These are phyloP conservation scores for Pilophorus perplexus DNA, from an alignment of 2,888 invertebrate genomes.

Conservation along the genomic window DNA sequence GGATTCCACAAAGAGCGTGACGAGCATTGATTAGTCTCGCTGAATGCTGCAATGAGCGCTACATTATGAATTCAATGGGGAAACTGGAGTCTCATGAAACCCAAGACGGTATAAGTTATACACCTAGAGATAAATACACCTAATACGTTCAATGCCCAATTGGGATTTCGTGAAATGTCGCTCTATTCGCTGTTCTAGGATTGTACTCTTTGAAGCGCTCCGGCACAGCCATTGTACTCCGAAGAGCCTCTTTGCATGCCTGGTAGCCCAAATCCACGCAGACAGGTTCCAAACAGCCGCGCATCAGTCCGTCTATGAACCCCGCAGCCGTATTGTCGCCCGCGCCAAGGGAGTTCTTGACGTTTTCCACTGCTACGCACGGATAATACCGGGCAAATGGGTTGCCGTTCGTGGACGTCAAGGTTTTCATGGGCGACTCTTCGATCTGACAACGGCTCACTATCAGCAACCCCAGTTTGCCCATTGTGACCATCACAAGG, in stretches of 20 bases:
- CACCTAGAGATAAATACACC: too few species aligned
- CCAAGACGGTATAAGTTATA: too few species aligned
- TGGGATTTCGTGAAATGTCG: background rate
- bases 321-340: constrained; percentile 55
- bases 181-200: background rate
- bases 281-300: constrained; percentile 57
- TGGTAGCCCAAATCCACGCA: constrained; percentile 63
- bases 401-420: too few species aligned
- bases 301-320: constrained; percentile 63
- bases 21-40: too few species aligned
- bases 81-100: too few species aligned
- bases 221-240: constrained; percentile 62
- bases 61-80: too few species aligned
- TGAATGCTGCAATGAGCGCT: too few species aligned
- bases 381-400: constrained; percentile 36
- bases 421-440: background rate
- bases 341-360: constrained; percentile 46
- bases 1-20: too few species aligned
- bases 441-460: background rate
- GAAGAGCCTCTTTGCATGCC: constrained; percentile 62
- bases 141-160: too few species aligned
- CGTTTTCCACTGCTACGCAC: background rate
- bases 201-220: constrained; percentile 46
- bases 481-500: constrained; percentile 48
- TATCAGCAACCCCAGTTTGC: constrained; percentile 43